Conservation (phyloP, 2,888 invertebrate species). For the Cristatella mucedo region DNA sequence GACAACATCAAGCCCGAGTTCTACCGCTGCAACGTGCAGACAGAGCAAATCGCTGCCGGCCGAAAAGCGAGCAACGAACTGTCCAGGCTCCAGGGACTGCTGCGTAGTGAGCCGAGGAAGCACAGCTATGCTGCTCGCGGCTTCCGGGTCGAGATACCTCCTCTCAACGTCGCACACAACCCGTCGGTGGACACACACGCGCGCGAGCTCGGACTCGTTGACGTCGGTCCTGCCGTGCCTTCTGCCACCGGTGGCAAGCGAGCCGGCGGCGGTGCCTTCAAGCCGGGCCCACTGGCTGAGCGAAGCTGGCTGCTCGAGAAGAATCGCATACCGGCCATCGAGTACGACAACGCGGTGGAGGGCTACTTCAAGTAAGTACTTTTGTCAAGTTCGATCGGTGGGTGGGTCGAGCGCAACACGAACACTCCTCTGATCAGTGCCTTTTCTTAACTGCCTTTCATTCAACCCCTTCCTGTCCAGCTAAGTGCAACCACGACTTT, state of each 20-base stretch:
- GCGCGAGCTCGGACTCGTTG: slow-evolving; percentile 17
- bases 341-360: slow-evolving; percentile 23
- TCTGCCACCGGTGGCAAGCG: too few relatives aligned
- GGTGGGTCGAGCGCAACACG: too few relatives aligned
- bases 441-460: too few relatives aligned
- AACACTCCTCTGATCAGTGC: too few relatives aligned
- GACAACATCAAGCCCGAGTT: slow-evolving; percentile 21
- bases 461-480: too few relatives aligned
- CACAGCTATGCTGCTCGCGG: slow-evolving; percentile 5
- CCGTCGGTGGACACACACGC: slow-evolving; percentile 26
- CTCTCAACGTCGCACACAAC: slow-evolving; percentile 27
- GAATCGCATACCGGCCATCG: slow-evolving; percentile 22
- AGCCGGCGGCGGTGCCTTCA: slow-evolving; percentile 22
- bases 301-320: slow-evolving; percentile 21
- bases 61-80: slow-evolving; percentile 29
- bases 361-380: slow-evolving; percentile 27
- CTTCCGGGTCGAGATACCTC: slow-evolving; percentile 21
- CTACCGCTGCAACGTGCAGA: slow-evolving; percentile 26
- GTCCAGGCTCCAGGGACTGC: slow-evolving; percentile 23
- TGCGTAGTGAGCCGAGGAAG: slow-evolving; percentile 26
- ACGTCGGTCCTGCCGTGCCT: slow-evolving; percentile 12
- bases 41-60: slow-evolving; percentile 25
- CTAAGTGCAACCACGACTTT: too few relatives aligned
- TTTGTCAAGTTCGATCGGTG: too few relatives aligned
- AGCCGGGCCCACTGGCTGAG: slow-evolving; percentile 21